These are phyloP conservation scores for Acrocephalus kingi DNA, from an alignment of 2,113 vertebrate species.

Conservation along the genomic window DNA sequence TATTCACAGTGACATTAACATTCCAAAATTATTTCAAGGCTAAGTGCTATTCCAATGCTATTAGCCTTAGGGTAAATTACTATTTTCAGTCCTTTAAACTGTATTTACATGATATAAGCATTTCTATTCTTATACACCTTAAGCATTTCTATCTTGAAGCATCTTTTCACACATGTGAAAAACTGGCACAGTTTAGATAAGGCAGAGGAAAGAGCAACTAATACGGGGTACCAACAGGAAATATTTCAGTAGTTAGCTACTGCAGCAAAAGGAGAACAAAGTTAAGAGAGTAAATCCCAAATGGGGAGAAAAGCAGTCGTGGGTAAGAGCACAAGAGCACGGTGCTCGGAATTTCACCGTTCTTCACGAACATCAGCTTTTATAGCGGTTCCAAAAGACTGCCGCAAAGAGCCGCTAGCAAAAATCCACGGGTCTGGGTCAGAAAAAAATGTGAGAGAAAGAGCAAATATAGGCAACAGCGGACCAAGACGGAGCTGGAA, in stretches of 20 bases:
- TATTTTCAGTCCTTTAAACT: neutral
- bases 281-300: neutral
- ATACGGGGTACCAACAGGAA: neutral
- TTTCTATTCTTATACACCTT: neutral
- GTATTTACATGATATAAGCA: neutral
- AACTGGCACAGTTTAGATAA: neutral
- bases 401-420: neutral
- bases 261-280: neutral
- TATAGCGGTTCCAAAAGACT: fast-evolving
- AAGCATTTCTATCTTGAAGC: neutral
- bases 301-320: neutral
- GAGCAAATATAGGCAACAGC: too few relatives aligned
- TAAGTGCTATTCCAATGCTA: neutral
- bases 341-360: fast-evolving
- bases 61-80: neutral
- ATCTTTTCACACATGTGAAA: neutral
- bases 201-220: neutral
- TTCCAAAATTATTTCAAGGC: neutral
- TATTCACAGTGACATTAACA: neutral
- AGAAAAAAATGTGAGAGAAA: fast-evolving
- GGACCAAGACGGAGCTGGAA: too few relatives aligned
- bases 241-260: neutral
- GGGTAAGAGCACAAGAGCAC: fast-evolving
- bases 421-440: neutral
- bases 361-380: fast-evolving